Percentiles rank a stretch among this genome's conserved stretches.
Conservation (phyloP, 2,888 invertebrate species). For the Drosophila prostipennis region DNA sequence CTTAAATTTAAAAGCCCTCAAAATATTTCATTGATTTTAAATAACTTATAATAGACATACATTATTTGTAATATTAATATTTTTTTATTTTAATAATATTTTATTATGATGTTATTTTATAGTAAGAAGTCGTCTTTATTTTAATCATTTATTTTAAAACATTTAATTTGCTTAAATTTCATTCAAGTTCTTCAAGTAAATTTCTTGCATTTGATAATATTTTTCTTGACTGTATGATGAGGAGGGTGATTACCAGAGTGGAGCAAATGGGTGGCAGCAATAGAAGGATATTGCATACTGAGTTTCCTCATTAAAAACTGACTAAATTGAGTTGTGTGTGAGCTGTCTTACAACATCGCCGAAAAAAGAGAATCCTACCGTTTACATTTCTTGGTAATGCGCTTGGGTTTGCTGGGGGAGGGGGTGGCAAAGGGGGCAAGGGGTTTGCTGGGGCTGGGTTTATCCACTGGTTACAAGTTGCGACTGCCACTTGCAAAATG, state of each 20-base stretch:
- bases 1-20: no score
- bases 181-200: no score
- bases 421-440: not conserved
- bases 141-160: no score
- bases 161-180: no score
- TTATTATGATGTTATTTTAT: not conserved
- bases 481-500: constrained; percentile 76
- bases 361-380: constrained; percentile 47
- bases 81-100: no score
- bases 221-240: constrained; percentile 1
- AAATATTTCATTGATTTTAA: no score
- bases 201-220: not conserved
- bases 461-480: constrained; percentile 50
- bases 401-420: constrained; percentile 41
- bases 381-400: constrained; percentile 48
- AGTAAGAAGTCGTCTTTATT: no score
- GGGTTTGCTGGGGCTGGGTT: not conserved
- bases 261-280: not conserved
- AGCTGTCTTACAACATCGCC: constrained; percentile 35
- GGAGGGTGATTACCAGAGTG: constrained; percentile 1
- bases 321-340: constrained; percentile 71
- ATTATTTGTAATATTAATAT: no score
- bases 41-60: no score
- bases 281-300: constrained; percentile 49
- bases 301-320: constrained; percentile 72